These are phyloP conservation scores for Artibeus lituratus DNA, from an alignment of 2,797 vertebrate species.

Conservation along the genomic window DNA sequence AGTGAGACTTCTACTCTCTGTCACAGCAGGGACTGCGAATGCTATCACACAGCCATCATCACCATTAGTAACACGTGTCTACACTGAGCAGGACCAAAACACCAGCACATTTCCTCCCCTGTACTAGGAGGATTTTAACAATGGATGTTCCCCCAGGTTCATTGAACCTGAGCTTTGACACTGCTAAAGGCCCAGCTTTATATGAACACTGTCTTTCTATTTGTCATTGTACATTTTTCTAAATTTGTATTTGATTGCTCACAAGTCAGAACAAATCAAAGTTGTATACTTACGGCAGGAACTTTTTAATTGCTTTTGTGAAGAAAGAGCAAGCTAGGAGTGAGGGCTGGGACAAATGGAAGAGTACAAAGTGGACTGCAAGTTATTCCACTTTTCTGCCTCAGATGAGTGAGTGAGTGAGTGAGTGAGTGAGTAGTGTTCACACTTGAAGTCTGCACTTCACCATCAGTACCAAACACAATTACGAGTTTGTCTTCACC, in stretches of 20 bases:
- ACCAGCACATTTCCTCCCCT: not conserved
- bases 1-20: not conserved
- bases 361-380: not conserved
- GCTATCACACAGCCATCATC: not conserved
- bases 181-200: not conserved
- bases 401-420: not conserved
- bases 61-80: accelerated
- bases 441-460: not conserved
- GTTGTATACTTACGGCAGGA: not conserved
- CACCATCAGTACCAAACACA: not conserved
- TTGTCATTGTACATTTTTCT: not conserved
- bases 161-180: not conserved
- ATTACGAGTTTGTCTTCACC: too few relatives aligned
- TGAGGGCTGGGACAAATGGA: not conserved
- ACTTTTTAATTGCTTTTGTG: not conserved
- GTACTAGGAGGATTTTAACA: not conserved
- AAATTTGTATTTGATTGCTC: not conserved
- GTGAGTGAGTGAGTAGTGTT: not conserved
- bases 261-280: not conserved
- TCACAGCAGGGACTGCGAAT: not conserved
- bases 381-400: not conserved
- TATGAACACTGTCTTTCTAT: not conserved
- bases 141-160: not conserved
- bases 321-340: not conserved
- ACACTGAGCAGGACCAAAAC: accelerated